phyloP scores from a whole-genome alignment of 2,888 invertebrate genomes.

The Ptilodon capucinus region DNA sequence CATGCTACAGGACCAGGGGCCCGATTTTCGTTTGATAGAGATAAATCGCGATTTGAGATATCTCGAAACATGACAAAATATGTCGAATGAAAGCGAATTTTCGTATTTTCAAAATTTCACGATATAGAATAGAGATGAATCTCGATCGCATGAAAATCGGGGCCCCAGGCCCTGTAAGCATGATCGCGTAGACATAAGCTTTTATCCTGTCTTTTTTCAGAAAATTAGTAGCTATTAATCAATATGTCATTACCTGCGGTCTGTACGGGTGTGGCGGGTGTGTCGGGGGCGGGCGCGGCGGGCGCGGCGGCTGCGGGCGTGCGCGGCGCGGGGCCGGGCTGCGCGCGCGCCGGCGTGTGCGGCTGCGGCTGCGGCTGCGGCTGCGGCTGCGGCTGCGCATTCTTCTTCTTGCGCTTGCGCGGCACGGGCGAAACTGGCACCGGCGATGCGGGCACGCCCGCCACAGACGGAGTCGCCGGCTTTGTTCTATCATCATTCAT shows the following conservation, averaged over 20 bases:
- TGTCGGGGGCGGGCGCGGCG: constrained; percentile 16
- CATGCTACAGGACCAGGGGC: too few relatives aligned
- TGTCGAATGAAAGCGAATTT: too few relatives aligned
- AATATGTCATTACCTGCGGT: constrained; percentile 20
- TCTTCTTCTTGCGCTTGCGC: constrained; percentile 59
- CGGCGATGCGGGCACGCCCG: constrained; percentile 47
- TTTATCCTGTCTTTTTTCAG: too few relatives aligned
- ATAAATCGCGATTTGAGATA: too few relatives aligned
- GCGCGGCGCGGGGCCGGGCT: constrained; percentile 15
- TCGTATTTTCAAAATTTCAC: too few relatives aligned
- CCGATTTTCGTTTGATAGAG: too few relatives aligned
- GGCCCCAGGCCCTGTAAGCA: too few relatives aligned
- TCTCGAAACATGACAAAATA: too few relatives aligned
- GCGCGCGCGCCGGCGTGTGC: constrained; percentile 20
- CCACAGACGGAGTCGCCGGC: constrained; percentile 23
- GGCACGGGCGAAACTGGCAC: constrained; percentile 53
- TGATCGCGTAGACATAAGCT: too few relatives aligned
- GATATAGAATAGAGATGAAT: too few relatives aligned
- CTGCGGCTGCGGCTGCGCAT: constrained; percentile 20
- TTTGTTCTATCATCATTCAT: constrained; percentile 6
- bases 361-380: constrained; percentile 9
- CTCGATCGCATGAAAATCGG: too few relatives aligned
- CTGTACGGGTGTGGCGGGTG: constrained; percentile 29
- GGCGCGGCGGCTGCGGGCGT: constrained; percentile 16
- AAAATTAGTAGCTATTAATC: too few relatives aligned